Percentiles rank a stretch among this genome's conserved stretches.
These are phyloP conservation scores for Nipponia nippon DNA, from an alignment of 2,113 vertebrate species.

Conservation along the genomic window DNA sequence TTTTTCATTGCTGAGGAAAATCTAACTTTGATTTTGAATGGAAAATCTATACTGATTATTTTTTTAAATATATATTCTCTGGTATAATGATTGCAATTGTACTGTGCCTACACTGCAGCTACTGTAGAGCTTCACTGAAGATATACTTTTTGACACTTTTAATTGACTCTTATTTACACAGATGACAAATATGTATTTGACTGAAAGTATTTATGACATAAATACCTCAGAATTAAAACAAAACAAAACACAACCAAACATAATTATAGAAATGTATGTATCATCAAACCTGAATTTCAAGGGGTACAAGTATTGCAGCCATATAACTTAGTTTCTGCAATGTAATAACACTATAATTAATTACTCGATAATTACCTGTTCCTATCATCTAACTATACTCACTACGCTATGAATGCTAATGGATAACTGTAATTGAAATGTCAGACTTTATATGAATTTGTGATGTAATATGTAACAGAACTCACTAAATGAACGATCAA, in stretches of 20 bases:
- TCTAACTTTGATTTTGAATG: neutral
- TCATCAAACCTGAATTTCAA: neutral
- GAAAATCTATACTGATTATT: neutral
- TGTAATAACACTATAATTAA: neutral
- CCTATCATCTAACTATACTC: neutral
- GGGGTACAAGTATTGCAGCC: neutral
- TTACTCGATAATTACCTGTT: neutral
- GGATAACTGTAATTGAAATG: constrained; percentile 7
- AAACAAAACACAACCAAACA: neutral
- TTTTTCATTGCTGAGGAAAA: neutral
- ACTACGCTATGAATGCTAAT: neutral
- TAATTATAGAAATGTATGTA: neutral
- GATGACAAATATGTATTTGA: neutral
- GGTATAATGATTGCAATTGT: neutral
- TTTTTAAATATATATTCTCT: neutral
- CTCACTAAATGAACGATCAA: neutral
- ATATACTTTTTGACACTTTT: neutral
- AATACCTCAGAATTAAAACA: neutral
- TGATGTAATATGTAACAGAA: neutral
- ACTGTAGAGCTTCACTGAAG: neutral
- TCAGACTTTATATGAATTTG: constrained; percentile 9
- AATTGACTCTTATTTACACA: neutral
- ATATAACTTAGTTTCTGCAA: neutral
- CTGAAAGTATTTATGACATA: neutral
- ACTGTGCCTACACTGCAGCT: neutral